Evolutionary conservation across 2,113 vertebrate species (phyloP).

Genomic region (Sitta europaea): DNA sequence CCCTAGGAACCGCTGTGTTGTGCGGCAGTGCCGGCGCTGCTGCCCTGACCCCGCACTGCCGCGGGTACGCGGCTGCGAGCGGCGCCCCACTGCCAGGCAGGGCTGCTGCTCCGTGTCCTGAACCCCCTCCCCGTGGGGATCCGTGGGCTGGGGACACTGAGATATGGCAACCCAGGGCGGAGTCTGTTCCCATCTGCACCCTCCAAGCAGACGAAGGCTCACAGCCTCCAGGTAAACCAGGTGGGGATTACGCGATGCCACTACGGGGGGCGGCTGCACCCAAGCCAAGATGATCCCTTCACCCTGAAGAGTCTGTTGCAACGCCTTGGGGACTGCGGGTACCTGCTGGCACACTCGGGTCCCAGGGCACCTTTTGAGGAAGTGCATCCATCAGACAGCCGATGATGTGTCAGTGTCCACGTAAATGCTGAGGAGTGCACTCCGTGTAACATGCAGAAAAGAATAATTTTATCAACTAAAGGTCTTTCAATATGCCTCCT

Average conservation of each 20-base stretch:
- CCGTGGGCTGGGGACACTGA: accelerated
- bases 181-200: not conserved
- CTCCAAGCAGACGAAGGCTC: not conserved
- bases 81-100: not conserved
- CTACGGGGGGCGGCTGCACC: not conserved
- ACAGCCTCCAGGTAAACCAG: not conserved
- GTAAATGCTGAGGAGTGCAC: not conserved
- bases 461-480: not conserved
- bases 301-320: accelerated
- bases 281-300: not conserved
- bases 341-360: not conserved
- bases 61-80: accelerated
- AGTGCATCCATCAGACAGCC: not conserved
- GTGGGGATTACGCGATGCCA: accelerated
- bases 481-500: not conserved
- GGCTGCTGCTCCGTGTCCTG: accelerated
- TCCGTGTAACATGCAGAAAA: not conserved
- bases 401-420: not conserved
- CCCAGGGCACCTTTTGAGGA: not conserved
- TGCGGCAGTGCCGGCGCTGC: not conserved
- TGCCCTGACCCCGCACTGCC: accelerated
- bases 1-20: not conserved
- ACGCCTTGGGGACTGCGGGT: accelerated
- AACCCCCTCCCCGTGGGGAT: accelerated
- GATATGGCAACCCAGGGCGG: not conserved